Evolutionary conservation across 2,888 invertebrate species (phyloP), one percentile per base, ranked within the genome.

Genomic region (Malthinus flaveolus): DNA sequence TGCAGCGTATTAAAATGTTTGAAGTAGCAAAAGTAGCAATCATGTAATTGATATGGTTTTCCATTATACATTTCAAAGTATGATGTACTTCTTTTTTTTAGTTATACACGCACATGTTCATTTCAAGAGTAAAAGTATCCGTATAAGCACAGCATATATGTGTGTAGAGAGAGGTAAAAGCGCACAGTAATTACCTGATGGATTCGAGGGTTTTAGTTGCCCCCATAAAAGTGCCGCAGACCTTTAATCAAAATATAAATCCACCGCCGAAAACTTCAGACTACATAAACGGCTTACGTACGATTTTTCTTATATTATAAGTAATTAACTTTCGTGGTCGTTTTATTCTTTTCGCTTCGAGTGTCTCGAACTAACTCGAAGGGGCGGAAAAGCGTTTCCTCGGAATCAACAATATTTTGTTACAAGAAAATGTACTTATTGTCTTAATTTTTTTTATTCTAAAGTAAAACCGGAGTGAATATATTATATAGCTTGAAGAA

Each of bases 131-230:
- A 53, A 47, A 47, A 46, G 39, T 45, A 52, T 31, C 32, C 11
- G 15, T 32, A 32, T 47, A 33, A 33, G 32, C 33, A 50, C 32
- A 50, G 31, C 23, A 39, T 12, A 44, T 31, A 45, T 33, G 12
- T 39, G 31, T 33, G 9, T 42, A 13, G 12, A 59, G 49, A 49
- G 59, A 59, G 53, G 59, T 59, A 58, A 58, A 58, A 65, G 61
- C 59, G 56, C 57, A 52, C 52, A 65, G 69, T 71, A 71, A 71
- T 71, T 71, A 71, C 68, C 67, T 71, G 71, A 71, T 71, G 70
- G 70, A 64, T 62, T 65, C 62, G 59, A 65, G 63, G 63, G 62
- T 57, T 62, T 64, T 58, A 55, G 45, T 35, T 46, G 39, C 56
- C 23, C 49, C 53, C 45, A 64, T 62, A 67, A 65, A 66, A 65